Evolutionary conservation across 2,113 vertebrate genomes (phyloP).

Genomic region (Serilophus lunatus): DNA sequence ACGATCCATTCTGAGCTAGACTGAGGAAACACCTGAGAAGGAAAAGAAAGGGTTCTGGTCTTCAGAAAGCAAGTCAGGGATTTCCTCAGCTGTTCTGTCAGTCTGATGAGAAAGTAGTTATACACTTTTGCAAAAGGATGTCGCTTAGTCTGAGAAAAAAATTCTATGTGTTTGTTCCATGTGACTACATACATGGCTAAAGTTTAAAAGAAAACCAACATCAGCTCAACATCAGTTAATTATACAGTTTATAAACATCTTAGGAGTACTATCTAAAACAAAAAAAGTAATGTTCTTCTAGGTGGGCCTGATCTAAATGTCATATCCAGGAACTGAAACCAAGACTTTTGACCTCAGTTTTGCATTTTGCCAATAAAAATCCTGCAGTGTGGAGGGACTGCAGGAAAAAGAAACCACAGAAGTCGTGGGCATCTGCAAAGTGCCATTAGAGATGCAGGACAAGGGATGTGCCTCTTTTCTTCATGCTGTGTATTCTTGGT

Average conservation of each 20-base stretch:
- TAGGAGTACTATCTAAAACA: background rate
- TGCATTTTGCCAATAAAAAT: background rate
- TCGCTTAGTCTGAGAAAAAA: background rate
- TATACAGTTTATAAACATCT: background rate
- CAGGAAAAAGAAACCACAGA: background rate
- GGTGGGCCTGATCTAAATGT: background rate
- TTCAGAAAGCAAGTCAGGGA: background rate
- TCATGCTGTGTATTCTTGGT: background rate
- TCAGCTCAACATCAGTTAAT: background rate
- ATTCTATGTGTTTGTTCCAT: background rate
- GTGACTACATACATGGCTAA: background rate
- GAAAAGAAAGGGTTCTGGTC: background rate
- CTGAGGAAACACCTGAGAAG: background rate
- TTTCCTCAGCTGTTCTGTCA: background rate
- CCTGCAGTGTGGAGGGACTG: background rate
- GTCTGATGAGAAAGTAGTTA: background rate
- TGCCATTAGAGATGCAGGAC: background rate
- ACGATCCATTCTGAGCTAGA: background rate
- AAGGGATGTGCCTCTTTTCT: background rate
- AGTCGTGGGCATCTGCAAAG: rapidly evolving
- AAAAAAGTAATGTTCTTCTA: background rate
- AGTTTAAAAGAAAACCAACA: background rate
- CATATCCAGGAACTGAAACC: background rate
- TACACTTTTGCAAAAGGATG: background rate
- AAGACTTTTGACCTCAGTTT: background rate